A percentile compares a stretch with the other conserved stretches of the same genome.
These are phyloP conservation scores for Apis dorsata DNA, from an alignment of 1,140 invertebrate genomes.

Conservation along the genomic window DNA sequence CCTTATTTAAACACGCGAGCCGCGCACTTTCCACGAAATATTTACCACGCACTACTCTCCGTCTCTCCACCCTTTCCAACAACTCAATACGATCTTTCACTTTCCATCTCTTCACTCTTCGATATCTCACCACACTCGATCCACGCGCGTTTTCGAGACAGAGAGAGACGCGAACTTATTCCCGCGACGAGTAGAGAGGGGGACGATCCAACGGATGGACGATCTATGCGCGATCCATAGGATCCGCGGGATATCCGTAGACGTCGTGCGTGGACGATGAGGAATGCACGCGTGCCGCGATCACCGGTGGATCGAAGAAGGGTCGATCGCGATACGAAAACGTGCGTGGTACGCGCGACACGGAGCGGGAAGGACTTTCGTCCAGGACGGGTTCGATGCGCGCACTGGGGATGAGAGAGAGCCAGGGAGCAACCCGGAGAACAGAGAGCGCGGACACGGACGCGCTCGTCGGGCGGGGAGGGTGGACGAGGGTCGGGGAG, in stretches of 20 bases:
- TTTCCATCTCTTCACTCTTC: neutral
- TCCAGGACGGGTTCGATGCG: constrained; percentile 77
- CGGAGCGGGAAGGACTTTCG: constrained; percentile 73
- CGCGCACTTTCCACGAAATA: neutral
- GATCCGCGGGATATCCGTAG: neutral
- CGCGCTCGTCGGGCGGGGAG: constrained; percentile 31
- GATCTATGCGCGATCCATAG: neutral
- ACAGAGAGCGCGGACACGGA: constrained; percentile 35
- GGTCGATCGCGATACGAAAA: constrained; percentile 16
- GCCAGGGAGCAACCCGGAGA: constrained; percentile 61
- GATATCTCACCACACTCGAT: constrained; percentile 29
- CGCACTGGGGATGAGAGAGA: constrained; percentile 74
- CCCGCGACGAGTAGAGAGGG: neutral
- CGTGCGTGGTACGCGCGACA: constrained; percentile 52
- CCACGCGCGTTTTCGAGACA: neutral
- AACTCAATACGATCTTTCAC: neutral
- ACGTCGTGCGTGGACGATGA: neutral
- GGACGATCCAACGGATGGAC: neutral
- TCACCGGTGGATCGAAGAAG: neutral
- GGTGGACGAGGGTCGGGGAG: constrained; percentile 7
- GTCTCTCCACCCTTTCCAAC: neutral
- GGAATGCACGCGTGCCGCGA: constrained; percentile 20
- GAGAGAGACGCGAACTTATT: too few species aligned
- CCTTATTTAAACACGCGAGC: neutral
- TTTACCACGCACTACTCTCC: constrained; percentile 40